Evolutionary conservation across 2,888 invertebrate genomes (phyloP).

Genomic region (Lordiphosa fenestrarum): DNA sequence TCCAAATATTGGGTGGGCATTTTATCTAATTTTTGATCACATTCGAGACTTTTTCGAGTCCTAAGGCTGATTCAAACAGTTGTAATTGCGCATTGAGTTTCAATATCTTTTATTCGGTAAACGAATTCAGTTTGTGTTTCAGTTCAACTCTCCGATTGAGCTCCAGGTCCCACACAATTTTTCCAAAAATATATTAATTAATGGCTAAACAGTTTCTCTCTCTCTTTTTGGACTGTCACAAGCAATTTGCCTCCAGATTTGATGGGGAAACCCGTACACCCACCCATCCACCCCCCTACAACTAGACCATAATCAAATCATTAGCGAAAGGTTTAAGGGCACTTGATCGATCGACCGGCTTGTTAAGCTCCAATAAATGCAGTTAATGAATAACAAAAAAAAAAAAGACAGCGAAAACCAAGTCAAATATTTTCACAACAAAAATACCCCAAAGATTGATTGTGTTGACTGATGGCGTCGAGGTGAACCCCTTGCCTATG

Average conservation of each 20-base stretch:
- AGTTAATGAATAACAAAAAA: constrained; percentile 58
- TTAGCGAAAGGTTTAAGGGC: constrained; percentile 77
- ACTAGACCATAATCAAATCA: constrained; percentile 65
- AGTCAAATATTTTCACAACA: constrained; percentile 73
- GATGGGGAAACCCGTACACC: constrained; percentile 2
- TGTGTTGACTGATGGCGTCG: constrained; percentile 74
- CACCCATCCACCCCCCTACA: neutral
- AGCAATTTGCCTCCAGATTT: constrained; percentile 42
- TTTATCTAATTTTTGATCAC: too few relatives aligned
- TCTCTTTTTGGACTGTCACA: constrained; percentile 51
- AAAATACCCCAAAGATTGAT: constrained; percentile 56
- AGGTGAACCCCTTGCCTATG: constrained; percentile 21
- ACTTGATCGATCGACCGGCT: constrained; percentile 70
- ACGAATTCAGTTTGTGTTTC: too few relatives aligned
- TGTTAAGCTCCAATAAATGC: constrained; percentile 68
- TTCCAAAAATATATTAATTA: constrained; percentile 43
- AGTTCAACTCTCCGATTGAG: too few relatives aligned
- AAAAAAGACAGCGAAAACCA: too few relatives aligned
- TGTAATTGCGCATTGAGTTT: too few relatives aligned
- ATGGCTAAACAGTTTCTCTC: constrained; percentile 2
- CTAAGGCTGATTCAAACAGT: too few relatives aligned
- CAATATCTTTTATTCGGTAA: too few relatives aligned
- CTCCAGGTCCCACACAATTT: too few relatives aligned
- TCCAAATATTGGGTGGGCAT: too few relatives aligned
- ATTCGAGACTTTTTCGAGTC: too few relatives aligned